Evolutionary conservation across 1,140 invertebrate species (phyloP).

Genomic region (Diachasmimorpha longicaudata): DNA sequence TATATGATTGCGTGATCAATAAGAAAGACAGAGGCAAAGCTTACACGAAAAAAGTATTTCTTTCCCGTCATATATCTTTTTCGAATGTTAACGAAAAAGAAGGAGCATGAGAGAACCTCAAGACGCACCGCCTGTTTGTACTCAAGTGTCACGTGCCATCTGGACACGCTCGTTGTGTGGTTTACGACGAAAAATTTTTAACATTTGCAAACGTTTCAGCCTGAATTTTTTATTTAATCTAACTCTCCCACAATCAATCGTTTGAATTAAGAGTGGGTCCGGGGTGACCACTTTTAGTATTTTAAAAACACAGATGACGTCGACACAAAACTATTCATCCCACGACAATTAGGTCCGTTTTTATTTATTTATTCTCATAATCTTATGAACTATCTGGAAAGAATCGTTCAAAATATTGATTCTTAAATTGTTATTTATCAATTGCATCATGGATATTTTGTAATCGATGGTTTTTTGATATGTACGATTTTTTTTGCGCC

Average conservation of each 20-base stretch:
- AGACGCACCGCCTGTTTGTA: not conserved
- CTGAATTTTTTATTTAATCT: not conserved
- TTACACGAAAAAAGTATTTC: not conserved
- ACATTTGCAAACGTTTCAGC: not conserved
- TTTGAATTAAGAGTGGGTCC: not conserved
- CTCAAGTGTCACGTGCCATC: not conserved
- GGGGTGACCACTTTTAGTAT: not conserved
- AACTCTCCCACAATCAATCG: not conserved
- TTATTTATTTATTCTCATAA: no score
- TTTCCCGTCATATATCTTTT: not conserved
- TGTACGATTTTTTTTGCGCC: no score
- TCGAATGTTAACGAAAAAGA: not conserved
- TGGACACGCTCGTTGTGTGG: not conserved
- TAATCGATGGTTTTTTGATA: no score
- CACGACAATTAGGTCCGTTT: no score
- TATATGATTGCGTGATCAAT: constrained; percentile 1
- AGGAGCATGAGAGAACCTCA: not conserved
- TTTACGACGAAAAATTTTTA: constrained; percentile 2
- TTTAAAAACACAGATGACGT: no score
- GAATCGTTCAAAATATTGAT: no score
- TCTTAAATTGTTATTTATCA: no score
- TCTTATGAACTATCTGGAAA: no score
- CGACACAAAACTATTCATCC: no score
- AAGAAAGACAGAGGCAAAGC: not conserved
- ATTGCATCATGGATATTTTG: no score